phyloP scores from a whole-genome alignment of 2,113 vertebrate species.

The Myrmecophaga tridactyla region DNA sequence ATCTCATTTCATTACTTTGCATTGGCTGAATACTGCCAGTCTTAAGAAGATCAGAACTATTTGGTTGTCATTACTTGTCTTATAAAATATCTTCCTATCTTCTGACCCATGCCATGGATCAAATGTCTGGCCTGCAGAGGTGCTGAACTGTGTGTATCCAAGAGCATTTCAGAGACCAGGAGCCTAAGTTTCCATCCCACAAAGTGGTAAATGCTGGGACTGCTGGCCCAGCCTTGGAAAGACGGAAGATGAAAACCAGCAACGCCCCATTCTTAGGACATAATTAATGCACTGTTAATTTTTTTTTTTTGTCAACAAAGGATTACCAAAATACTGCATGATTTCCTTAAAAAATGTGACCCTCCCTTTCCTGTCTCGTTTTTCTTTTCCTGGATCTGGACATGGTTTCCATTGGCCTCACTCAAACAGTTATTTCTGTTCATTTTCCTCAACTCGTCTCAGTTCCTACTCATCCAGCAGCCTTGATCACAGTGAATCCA shows the following conservation, averaged over 20 bases:
- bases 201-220: neutral
- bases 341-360: slow-evolving; percentile 73
- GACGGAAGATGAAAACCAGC: neutral
- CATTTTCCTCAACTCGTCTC: slow-evolving; percentile 51
- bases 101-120: neutral
- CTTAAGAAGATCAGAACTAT: neutral
- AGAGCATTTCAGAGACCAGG: neutral
- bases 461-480: neutral
- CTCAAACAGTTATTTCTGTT: slow-evolving; percentile 55
- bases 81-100: neutral
- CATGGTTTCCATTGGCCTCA: slow-evolving; percentile 40
- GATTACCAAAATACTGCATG: slow-evolving; percentile 58
- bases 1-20: neutral
- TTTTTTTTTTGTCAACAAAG: slow-evolving; percentile 65
- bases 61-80: neutral
- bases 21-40: neutral
- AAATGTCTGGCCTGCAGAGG: neutral
- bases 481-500: neutral
- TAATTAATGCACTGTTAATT: slow-evolving; percentile 58
- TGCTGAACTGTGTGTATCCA: neutral
- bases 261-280: slow-evolving; percentile 22
- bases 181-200: neutral
- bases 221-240: slow-evolving; percentile 5
- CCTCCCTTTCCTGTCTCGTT: slow-evolving; percentile 79
- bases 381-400: slow-evolving; percentile 76